Evolutionary conservation across 2,797 vertebrate genomes (phyloP).

Genomic region (Sebastes cheni): DNA sequence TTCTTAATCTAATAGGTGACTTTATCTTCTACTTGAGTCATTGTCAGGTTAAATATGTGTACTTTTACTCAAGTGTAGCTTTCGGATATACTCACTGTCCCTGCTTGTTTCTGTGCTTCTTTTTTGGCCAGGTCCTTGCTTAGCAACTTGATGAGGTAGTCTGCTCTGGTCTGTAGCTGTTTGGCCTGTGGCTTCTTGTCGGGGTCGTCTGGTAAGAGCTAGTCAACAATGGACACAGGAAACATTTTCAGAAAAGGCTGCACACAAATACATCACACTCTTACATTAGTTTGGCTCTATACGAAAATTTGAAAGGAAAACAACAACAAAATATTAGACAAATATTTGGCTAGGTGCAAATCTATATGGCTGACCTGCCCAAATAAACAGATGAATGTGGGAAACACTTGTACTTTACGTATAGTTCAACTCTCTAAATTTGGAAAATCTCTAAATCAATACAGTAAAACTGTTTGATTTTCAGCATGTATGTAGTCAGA

Average conservation of each 20-base stretch:
- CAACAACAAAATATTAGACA: not conserved
- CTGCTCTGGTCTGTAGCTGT: constrained; percentile 96
- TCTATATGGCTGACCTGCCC: too few species aligned
- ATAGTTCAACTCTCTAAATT: not conserved
- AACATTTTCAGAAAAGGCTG: not conserved
- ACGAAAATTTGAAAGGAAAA: not conserved
- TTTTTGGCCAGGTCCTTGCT: constrained; percentile 95
- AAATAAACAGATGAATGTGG: not conserved
- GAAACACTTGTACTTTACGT: not conserved
- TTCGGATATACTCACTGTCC: constrained; percentile 79
- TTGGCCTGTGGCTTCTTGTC: constrained; percentile 99
- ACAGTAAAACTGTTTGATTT: too few species aligned
- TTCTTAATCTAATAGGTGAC: too few species aligned
- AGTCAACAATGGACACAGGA: constrained; percentile 24
- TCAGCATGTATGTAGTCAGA: too few species aligned
- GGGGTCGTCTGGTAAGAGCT: constrained; percentile 98
- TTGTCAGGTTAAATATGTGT: too few species aligned
- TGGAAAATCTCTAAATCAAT: too few species aligned
- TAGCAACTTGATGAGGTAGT: constrained; percentile 99
- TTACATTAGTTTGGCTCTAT: not conserved
- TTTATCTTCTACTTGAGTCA: too few species aligned
- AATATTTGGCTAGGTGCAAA: too few species aligned
- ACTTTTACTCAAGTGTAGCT: rapidly evolving
- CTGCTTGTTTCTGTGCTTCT: constrained; percentile 93
- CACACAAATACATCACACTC: not conserved